Conservation (phyloP, 2,888 invertebrate genomes). For the Palloptera scutellata region DNA sequence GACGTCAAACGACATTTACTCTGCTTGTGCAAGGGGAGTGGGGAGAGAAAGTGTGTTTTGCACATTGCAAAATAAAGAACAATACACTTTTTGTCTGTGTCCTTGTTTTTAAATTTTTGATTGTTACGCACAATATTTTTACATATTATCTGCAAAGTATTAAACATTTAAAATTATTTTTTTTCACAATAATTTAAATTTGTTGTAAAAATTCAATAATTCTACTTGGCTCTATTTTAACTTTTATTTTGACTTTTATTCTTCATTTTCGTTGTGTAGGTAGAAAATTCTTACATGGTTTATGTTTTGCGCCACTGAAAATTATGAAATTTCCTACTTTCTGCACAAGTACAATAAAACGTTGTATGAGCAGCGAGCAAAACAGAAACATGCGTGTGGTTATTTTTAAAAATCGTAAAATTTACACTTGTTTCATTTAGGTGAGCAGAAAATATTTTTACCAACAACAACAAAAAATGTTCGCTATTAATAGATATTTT, state of each 20-base stretch:
- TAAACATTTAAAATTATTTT: no score
- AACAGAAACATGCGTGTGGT: conserved; percentile 26
- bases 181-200: no score
- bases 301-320: not conserved
- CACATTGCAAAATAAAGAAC: conserved; percentile 1
- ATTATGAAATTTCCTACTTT: conserved; percentile 1
- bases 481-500: conserved; percentile 24
- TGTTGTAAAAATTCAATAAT: no score
- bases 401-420: conserved; percentile 32
- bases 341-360: not conserved
- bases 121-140: conserved; percentile 3
- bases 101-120: conserved; percentile 9
- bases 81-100: conserved; percentile 25
- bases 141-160: not conserved
- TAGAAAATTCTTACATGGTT: not conserved
- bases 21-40: no score
- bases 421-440: conserved; percentile 33
- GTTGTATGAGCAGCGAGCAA: conserved; percentile 8
- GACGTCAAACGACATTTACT: no score
- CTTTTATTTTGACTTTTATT: conserved; percentile 6
- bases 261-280: not conserved
- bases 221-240: no score
- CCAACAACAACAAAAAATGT: conserved; percentile 30
- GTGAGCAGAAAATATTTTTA: conserved; percentile 34
- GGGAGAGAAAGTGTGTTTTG: no score